Percentiles rank a stretch among this genome's conserved stretches.
These are phyloP conservation scores for Sarcophaga carnaria DNA, from an alignment of 2,888 invertebrate genomes.

Conservation along the genomic window DNA sequence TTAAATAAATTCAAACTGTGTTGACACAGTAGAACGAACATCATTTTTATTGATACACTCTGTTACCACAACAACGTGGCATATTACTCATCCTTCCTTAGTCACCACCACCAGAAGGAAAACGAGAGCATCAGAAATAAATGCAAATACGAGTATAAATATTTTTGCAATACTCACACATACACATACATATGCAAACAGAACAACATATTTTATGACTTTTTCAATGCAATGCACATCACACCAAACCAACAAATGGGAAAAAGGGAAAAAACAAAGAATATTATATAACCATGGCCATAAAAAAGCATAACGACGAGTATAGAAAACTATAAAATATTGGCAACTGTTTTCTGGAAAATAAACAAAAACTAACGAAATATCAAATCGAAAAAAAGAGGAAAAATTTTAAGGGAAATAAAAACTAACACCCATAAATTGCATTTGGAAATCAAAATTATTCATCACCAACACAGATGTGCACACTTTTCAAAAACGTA, in stretches of 20 bases:
- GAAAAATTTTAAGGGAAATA: slow-evolving; percentile 25
- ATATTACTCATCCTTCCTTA: slow-evolving; percentile 41
- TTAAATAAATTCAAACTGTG: slow-evolving; percentile 6
- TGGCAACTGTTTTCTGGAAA: slow-evolving; percentile 43
- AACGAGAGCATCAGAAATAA: slow-evolving; percentile 25
- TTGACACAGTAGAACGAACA: background rate
- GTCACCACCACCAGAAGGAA: background rate
- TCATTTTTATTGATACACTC: slow-evolving; percentile 17
- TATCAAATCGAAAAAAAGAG: background rate
- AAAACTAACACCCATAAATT: slow-evolving; percentile 62
- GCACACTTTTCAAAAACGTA: slow-evolving; percentile 47
- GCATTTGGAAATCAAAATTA: slow-evolving; percentile 64
- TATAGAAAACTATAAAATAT: slow-evolving; percentile 57
- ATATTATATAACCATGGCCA: slow-evolving; percentile 12
- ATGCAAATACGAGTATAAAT: slow-evolving; percentile 29
- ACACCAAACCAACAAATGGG: background rate
- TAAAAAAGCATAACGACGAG: slow-evolving; percentile 16
- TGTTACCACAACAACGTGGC: slow-evolving; percentile 18
- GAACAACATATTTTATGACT: slow-evolving; percentile 37
- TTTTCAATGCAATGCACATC: slow-evolving; percentile 17
- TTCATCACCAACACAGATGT: slow-evolving; percentile 62
- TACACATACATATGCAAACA: background rate
- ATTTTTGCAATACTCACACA: slow-evolving; percentile 35
- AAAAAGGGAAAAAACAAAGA: background rate
- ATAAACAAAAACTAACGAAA: slow-evolving; percentile 31